Evolutionary conservation across 2,797 vertebrate species (phyloP).

Genomic region (Micromesistius poutassou): DNA sequence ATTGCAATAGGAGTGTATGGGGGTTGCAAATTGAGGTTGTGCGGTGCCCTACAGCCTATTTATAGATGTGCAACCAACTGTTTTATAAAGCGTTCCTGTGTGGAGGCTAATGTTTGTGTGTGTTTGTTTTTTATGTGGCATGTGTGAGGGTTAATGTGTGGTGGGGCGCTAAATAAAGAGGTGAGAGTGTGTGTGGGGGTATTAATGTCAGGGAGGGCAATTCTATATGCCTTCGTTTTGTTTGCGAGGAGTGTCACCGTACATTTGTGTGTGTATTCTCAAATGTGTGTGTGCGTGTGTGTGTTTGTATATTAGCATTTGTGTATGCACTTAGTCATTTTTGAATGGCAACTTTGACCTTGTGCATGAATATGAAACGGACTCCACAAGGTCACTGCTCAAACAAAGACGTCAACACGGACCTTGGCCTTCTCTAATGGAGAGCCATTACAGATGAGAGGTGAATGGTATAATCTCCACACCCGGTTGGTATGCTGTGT

Average conservation of each 20-base stretch:
- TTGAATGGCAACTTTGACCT: background rate
- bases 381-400: background rate
- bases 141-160: constrained; percentile 3
- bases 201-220: background rate
- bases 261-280: background rate
- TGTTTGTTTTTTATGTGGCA: background rate
- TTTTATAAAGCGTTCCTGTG: constrained; percentile 51
- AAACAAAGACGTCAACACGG: background rate
- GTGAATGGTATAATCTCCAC: background rate
- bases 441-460: background rate
- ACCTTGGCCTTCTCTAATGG: background rate
- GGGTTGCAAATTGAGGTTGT: constrained; percentile 77
- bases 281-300: background rate
- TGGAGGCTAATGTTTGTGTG: constrained; percentile 7
- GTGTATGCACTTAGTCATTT: background rate
- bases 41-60: constrained; percentile 77
- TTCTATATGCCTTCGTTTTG: background rate
- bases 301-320: background rate
- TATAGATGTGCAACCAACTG: constrained; percentile 76
- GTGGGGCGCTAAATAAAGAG: background rate
- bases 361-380: background rate
- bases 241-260: background rate
- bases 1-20: constrained; percentile 77
- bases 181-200: background rate
- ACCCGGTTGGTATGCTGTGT: background rate